Base-by-base conservation (phyloP, 1,140 invertebrate genomes). In the Asbolus verrucosus region DNA sequence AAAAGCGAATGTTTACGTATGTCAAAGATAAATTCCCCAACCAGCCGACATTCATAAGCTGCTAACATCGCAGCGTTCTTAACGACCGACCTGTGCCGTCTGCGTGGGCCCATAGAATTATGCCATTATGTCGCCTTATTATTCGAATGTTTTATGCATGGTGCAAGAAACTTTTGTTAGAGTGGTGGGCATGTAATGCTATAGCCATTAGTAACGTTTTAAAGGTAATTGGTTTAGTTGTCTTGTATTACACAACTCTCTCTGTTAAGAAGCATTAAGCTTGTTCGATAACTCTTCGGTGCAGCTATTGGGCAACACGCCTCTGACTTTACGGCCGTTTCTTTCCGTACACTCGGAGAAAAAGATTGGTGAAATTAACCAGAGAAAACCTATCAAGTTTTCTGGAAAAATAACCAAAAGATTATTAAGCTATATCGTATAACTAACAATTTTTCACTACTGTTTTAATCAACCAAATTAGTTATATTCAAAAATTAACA, bases 151-250 rank as follows among this genome's bases (percentile, higher is more conserved):
- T 43, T 43, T 43, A 46, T 46, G 41, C 41, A 19, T 19, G 41
- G 41, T 2, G 41, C 16, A 46, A 46, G 41, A 46, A 46, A 46
- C 41, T 46, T 46, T 38, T 38, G 33, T 38, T 38, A 11, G 4
- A 2, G 33, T 38, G 33, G 41, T 46, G 15, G 18, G 18, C 15
- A 6, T 46, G 41, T 46, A 46, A 46, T 46, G 41, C 15, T 18
- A 16, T 46, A 16, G 4, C 41, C 41, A 46, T 46, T 46, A 46
- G 41, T 14, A 46, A 19, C 41, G 19, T 46, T 46, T 46, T 18
- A 46, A 46, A 19, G 5, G 19, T 46, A 46, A 46, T 46, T 46
- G 41, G 41, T 46, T 46, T 46, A 46, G 41, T 46, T 46, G 41
- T 16, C 41, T 46, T 15, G 39, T 14, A 15, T 15, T 14, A 14